Conservation (phyloP, 2,797 vertebrate species). For the Rhynchonycteris naso region DNA sequence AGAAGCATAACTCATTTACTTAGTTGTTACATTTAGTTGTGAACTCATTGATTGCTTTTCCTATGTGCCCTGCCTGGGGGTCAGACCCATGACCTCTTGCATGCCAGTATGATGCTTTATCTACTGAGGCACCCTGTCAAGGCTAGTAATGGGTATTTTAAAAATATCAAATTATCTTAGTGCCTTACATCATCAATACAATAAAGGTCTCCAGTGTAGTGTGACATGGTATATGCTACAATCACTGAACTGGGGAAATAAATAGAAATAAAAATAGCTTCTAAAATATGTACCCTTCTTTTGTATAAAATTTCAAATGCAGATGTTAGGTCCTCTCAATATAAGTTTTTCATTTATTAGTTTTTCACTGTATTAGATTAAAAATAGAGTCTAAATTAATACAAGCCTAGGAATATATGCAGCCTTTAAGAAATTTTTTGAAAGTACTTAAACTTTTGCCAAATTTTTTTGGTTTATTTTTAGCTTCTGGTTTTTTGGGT, state of each 20-base stretch:
- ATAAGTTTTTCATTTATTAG: constrained; percentile 48
- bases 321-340: constrained; percentile 13
- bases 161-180: constrained; percentile 31
- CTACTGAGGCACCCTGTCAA: background rate
- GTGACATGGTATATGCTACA: background rate
- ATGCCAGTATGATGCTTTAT: background rate
- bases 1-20: background rate
- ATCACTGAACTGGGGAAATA: constrained; percentile 18
- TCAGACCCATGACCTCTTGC: background rate
- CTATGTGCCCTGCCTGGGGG: background rate
- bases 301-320: constrained; percentile 48
- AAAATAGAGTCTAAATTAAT: constrained; percentile 55
- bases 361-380: constrained; percentile 43
- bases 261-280: constrained; percentile 49
- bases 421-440: constrained; percentile 42
- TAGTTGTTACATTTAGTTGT: background rate
- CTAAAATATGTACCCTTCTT: constrained; percentile 2
- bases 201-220: constrained; percentile 14
- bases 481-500: background rate
- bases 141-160: background rate
- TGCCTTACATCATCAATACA: background rate
- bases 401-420: constrained; percentile 7
- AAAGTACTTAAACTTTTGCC: constrained; percentile 56
- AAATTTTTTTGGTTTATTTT: constrained; percentile 67
- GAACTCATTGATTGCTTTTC: background rate